Evolutionary conservation across 2,888 invertebrate species (phyloP).

Genomic region (Drosophila bunnanda): DNA sequence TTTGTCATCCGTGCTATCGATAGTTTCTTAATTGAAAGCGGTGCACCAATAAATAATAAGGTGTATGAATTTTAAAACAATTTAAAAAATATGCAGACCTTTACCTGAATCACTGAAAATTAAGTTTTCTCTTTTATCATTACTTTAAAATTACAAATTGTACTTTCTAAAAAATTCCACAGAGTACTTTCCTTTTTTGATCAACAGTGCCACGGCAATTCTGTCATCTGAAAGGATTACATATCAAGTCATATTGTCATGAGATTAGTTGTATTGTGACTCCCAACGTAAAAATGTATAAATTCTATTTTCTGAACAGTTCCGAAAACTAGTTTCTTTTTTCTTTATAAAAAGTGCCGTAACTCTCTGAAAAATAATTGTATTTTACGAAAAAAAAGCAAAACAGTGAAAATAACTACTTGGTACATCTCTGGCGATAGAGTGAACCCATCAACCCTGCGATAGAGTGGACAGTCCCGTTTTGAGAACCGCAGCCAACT

Average conservation of each 20-base stretch:
- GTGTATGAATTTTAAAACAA: no score
- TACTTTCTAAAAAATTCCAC: not conserved
- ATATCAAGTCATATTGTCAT: not conserved
- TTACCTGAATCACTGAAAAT: not conserved
- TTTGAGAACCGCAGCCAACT: conserved; percentile 72
- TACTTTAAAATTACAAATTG: not conserved
- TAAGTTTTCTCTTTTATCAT: not conserved
- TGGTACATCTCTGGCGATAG: not conserved
- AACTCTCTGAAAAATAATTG: not conserved
- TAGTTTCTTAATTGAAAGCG: not conserved
- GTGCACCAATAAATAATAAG: not conserved
- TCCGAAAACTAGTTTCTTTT: no score
- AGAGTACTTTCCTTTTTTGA: not conserved
- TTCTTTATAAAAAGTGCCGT: no score
- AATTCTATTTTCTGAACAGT: no score
- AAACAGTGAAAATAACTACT: not conserved
- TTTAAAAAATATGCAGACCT: not conserved
- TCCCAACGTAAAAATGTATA: no score
- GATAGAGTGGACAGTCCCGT: conserved; percentile 27
- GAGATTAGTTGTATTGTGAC: not conserved
- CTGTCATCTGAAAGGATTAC: not conserved
- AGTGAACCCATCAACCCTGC: not conserved
- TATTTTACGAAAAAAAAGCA: not conserved
- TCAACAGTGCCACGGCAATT: not conserved
- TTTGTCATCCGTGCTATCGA: not conserved